These are phyloP conservation scores for Cactoblastis cactorum DNA, from an alignment of 2,888 invertebrate species.

Conservation along the genomic window DNA sequence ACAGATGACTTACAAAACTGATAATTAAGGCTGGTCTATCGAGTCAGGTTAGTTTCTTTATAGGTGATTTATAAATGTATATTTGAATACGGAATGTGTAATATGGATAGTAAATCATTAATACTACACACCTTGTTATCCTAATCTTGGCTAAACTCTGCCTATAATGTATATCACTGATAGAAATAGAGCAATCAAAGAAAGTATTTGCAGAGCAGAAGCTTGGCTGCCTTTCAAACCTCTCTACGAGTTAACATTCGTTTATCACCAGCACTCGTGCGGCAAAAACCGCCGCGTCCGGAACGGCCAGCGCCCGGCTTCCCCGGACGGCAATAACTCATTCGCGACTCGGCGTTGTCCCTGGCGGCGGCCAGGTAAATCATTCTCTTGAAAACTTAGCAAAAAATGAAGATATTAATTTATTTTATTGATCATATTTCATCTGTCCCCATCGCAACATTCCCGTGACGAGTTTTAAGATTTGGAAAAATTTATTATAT, in stretches of 20 bases:
- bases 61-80: too few relatives aligned
- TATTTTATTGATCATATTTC: slow-evolving; percentile 6
- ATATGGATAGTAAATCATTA: too few relatives aligned
- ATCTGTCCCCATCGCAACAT: background rate
- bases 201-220: background rate
- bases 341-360: background rate
- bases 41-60: too few relatives aligned
- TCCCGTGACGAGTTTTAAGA: too few relatives aligned
- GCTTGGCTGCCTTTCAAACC: background rate
- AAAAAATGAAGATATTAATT: slow-evolving; percentile 8
- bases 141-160: too few relatives aligned
- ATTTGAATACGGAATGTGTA: too few relatives aligned
- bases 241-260: background rate
- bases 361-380: slow-evolving; percentile 2
- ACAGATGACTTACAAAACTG: too few relatives aligned
- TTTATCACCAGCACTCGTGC: background rate
- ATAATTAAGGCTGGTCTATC: too few relatives aligned
- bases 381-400: slow-evolving; percentile 6
- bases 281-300: background rate
- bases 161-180: too few relatives aligned
- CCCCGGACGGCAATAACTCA: slow-evolving; percentile 8
- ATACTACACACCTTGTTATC: too few relatives aligned
- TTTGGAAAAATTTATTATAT: too few relatives aligned
- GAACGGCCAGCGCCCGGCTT: background rate
- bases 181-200: too few relatives aligned